Evolutionary conservation across 2,797 vertebrate species (phyloP).

Genomic region (Novumbra hubbsi): DNA sequence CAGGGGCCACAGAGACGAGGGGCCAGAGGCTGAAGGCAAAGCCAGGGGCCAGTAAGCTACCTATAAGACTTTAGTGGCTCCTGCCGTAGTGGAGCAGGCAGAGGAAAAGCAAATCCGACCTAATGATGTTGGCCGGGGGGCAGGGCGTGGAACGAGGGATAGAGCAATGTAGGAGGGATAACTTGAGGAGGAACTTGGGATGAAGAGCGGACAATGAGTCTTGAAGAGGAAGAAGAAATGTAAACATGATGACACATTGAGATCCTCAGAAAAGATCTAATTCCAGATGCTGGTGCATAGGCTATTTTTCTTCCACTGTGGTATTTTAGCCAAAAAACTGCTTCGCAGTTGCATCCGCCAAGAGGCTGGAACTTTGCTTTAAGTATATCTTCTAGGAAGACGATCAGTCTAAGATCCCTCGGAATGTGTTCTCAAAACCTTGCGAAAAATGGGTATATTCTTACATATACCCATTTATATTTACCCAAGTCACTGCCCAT

Average conservation of each 20-base stretch:
- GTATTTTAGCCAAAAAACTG: no score
- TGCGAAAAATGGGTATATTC: no score
- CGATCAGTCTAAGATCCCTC: no score
- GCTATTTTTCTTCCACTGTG: no score
- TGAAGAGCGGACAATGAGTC: slow-evolving; percentile 27
- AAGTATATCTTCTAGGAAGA: no score
- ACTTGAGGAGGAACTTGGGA: slow-evolving; percentile 38
- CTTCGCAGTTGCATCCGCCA: no score
- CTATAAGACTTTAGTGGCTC: slow-evolving; percentile 71
- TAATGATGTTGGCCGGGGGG: slow-evolving; percentile 69
- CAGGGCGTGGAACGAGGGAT: slow-evolving; percentile 31
- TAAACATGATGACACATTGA: slow-evolving; percentile 20
- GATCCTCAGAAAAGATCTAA: not conserved
- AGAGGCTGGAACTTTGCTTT: no score
- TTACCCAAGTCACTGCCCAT: no score
- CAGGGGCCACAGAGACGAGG: slow-evolving; percentile 66
- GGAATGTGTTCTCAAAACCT: no score
- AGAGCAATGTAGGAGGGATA: slow-evolving; percentile 31
- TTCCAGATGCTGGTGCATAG: no score
- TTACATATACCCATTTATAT: no score
- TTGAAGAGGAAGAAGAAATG: slow-evolving; percentile 47
- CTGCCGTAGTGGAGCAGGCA: slow-evolving; percentile 73
- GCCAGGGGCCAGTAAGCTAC: slow-evolving; percentile 52
- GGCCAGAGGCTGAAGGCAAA: slow-evolving; percentile 32
- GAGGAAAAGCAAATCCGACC: slow-evolving; percentile 69